phyloP scores from a whole-genome alignment of 1,140 invertebrate species.

The Wiebesia pumilae region DNA sequence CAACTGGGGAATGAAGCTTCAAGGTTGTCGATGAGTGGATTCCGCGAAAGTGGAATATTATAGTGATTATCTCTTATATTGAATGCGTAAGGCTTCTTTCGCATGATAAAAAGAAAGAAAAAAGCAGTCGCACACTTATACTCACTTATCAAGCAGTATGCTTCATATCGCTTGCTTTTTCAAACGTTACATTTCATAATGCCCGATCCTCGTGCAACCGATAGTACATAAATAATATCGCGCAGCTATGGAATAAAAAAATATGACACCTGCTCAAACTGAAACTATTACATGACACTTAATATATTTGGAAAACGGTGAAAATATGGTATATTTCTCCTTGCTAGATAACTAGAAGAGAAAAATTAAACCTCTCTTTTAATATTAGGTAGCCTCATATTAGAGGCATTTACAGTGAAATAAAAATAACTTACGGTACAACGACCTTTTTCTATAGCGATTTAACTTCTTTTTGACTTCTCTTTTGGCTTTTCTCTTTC shows the following conservation, averaged over 20 bases:
- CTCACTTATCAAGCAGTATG: background rate
- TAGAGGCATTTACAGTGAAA: too few species aligned
- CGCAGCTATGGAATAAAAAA: background rate
- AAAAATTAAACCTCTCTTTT: slow-evolving; percentile 24
- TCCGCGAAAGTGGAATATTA: slow-evolving; percentile 39
- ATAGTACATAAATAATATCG: slow-evolving; percentile 8
- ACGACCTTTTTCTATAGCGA: too few species aligned
- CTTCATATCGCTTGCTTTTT: background rate
- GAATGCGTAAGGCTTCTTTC: too few species aligned
- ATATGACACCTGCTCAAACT: background rate
- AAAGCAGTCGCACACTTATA: background rate
- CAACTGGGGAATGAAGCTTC: background rate
- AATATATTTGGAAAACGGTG: too few species aligned
- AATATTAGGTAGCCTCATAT: background rate
- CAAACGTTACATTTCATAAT: slow-evolving; percentile 1
- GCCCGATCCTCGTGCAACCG: background rate
- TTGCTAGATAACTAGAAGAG: slow-evolving; percentile 6
- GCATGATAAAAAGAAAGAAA: background rate
- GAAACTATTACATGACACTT: too few species aligned
- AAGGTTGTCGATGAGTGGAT: slow-evolving; percentile 31
- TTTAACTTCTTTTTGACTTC: too few species aligned
- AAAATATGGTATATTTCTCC: background rate
- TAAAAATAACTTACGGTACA: too few species aligned
- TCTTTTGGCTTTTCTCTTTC: too few species aligned
- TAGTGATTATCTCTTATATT: background rate